Conservation (phyloP, 2,113 vertebrate genomes). For the Acanthisitta chloris region DNA sequence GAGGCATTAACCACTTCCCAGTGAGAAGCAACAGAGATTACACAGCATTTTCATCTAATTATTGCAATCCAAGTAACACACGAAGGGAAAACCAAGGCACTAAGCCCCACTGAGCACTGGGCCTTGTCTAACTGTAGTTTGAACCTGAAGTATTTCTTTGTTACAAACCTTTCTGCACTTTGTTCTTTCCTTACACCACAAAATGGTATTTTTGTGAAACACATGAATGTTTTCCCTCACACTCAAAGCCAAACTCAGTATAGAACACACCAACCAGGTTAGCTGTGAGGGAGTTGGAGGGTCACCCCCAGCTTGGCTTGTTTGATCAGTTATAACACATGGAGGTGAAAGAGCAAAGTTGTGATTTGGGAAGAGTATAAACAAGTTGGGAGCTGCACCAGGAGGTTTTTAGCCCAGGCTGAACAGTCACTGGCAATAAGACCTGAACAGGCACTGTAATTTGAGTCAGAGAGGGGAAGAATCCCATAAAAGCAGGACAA, state of each 20-base stretch:
- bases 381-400: background rate
- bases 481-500: background rate
- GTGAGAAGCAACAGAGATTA: accelerated
- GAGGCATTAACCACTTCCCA: accelerated
- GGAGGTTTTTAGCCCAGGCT: background rate
- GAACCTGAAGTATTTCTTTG: background rate
- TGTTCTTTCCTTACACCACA: background rate
- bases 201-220: background rate
- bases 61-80: accelerated
- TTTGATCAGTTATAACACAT: accelerated
- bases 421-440: background rate
- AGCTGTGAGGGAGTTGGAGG: background rate
- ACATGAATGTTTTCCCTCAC: background rate
- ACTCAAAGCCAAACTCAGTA: background rate
- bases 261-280: background rate
- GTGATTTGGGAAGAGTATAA: background rate
- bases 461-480: background rate
- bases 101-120: accelerated
- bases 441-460: background rate
- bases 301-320: background rate
- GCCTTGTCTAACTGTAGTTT: background rate
- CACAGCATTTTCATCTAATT: accelerated
- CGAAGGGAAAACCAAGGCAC: accelerated
- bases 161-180: background rate
- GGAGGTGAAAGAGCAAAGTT: background rate